Base-by-base conservation (phyloP, 2,888 invertebrate species). In the Apamea anceps region DNA sequence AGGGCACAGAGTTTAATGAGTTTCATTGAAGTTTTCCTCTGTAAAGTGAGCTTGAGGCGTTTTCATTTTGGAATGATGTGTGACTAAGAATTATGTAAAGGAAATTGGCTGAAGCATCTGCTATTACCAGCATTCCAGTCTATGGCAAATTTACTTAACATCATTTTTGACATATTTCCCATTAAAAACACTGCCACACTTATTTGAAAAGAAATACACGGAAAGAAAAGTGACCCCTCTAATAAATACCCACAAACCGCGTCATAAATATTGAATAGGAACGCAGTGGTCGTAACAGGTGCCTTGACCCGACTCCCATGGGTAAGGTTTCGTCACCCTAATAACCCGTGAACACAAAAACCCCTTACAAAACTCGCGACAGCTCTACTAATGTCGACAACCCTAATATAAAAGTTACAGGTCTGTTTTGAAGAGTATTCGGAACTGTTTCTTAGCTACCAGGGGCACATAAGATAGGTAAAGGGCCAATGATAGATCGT, bases 351-450 rank as follows among this genome's bases (percentile, higher is more conserved):
- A 62, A 79, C 79, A 75, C 65, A 81, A 77, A 67, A 67, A 81
- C 42, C 72, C 78, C 51, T 70, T 71, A 82, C 76, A 77, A 81
- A 77, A 75, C 70, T 76, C 25, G 12, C 51, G 54, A 45, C 65
- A 77, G 75, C 76, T 75, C 62, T 57, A 80, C 81, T 65, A 76
- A 86, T 87, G 60, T 66, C 32, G 77, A 75, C 75, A 80, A 77
- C 76, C 70, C 72, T 63, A 37, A 71, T 73, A 73, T 78, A 85
- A 80, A 84, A 85, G 76, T 87, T 87, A 77, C 32, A 67, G 66
- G 75, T 66, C 78, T 75, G 60, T 74, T 87, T 79, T 71, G 73
- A 81, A 75, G 71, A 68, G 68, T 28, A 57, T 72, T 75, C 25
- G 21, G 71, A 72, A 84, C n/a, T 42, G 32, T 62, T 82, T 65